A percentile compares a stretch with the other conserved stretches of the same genome.
Conservation (phyloP, 1,140 invertebrate genomes). For the Periplaneta americana region DNA sequence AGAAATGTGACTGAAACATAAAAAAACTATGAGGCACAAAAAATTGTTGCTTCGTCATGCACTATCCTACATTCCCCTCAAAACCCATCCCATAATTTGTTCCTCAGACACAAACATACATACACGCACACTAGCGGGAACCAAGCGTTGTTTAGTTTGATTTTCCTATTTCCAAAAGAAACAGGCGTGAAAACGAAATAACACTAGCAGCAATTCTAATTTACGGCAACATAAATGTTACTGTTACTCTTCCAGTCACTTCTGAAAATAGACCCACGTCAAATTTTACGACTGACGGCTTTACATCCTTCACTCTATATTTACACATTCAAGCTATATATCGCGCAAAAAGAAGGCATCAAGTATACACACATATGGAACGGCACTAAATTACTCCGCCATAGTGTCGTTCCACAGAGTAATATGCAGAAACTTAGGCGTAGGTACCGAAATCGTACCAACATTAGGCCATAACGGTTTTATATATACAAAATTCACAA, state of each 20-base stretch:
- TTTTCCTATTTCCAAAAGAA: neutral
- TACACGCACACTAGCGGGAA: neutral
- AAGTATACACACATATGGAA: no score
- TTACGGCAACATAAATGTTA: neutral
- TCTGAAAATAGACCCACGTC: neutral
- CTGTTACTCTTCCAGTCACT: neutral
- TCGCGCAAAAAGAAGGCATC: neutral
- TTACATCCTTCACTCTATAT: neutral
- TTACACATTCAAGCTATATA: neutral
- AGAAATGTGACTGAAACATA: neutral
- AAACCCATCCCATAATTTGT: neutral
- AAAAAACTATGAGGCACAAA: neutral
- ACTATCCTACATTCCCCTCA: neutral
- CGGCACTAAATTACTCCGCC: neutral
- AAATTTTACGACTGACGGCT: neutral
- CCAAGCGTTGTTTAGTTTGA: neutral
- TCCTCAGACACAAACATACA: neutral
- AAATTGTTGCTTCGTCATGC: neutral
- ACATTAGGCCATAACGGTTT: no score
- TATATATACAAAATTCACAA: no score
- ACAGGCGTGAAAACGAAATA: neutral
- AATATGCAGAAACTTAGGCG: neutral
- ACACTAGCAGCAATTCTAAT: neutral
- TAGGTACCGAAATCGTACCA: no score
- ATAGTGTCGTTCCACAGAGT: neutral